Percentiles rank a stretch among this genome's conserved stretches.
These are phyloP conservation scores for Callyntrura sp. DNA, from an alignment of 2,888 invertebrate species.

Conservation along the genomic window DNA sequence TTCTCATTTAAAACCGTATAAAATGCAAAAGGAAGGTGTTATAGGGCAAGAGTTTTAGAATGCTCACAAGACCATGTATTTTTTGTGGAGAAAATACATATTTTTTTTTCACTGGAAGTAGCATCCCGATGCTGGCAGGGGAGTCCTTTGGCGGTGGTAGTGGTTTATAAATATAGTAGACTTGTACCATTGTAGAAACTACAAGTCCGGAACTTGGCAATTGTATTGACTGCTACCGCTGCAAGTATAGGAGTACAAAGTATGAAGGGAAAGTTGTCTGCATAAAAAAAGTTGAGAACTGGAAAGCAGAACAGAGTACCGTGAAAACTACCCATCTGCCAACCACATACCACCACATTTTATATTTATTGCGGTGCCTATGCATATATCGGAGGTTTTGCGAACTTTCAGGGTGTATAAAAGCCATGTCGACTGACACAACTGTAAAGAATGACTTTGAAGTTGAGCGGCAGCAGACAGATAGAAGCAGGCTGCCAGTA, in stretches of 20 bases:
- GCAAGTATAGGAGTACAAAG: background rate
- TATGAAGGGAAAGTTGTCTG: background rate
- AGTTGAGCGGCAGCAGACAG: conserved; percentile 31
- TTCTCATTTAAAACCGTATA: conserved; percentile 45
- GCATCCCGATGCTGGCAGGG: background rate
- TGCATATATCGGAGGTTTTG: conserved; percentile 59
- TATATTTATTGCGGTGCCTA: conserved; percentile 46
- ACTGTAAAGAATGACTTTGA: conserved; percentile 55
- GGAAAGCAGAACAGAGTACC: background rate
- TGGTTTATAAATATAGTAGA: too few species aligned
- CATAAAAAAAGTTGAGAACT: conserved; percentile 64
- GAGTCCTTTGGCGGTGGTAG: too few species aligned
- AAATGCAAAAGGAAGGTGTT: conserved; percentile 36
- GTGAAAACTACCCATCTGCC: background rate
- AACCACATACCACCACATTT: conserved; percentile 36
- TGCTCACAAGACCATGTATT: too few species aligned
- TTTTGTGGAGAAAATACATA: background rate
- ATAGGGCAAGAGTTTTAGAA: conserved; percentile 37
- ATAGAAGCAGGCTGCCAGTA: conserved; percentile 26
- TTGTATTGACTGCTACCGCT: background rate
- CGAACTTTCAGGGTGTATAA: conserved; percentile 52
- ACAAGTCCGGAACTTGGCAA: too few species aligned
- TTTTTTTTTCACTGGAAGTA: conserved; percentile 39
- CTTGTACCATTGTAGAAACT: too few species aligned
- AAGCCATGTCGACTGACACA: conserved; percentile 53